Base-by-base conservation (phyloP, 2,113 vertebrate species). In the Cariama cristata region DNA sequence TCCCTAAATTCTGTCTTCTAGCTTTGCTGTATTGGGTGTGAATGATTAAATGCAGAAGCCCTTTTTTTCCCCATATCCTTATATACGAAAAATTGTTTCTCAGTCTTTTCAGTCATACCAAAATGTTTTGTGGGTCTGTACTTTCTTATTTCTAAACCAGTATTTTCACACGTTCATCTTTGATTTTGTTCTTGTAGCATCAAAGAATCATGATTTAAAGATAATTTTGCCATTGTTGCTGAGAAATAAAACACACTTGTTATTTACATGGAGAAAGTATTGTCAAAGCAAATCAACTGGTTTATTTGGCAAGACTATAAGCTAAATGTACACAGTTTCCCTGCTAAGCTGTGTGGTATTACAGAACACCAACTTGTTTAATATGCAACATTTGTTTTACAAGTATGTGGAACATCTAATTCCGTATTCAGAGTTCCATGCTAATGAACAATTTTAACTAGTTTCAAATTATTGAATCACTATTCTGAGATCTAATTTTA, bases 401-500 rank as follows among this genome's bases (percentile, higher is more conserved):
- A 69, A 55, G 19, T 38, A 55, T 32, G 23, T 67, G 14, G 56
- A 45, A 55, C 55, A 59, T 66, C 56, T 67, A 49, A 76, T 79
- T 94, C 47, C 17, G 28, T 59, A 64, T 87, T 92, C 53, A 86
- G 32, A 83, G 66, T 64, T 76, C 18, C 24, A 32, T 2, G 13
- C 8, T 88, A 83, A 71, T 74, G 50, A 79, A 71, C 23, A 86
- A 55, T 71, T 84, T 90, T 52, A 79, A 74, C 32, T 89, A 33
- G n/a, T 77, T 90, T 80, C 38, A 74, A 71, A 88, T 59, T 83
- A 79, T 35, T 33, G 53, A 67, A 55, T 79, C 0, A 0, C 20
- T 66, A 30, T 74, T 86, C 38, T 67, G 50, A 95, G 63, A 76
- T 55, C 20, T 90, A 30, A 60, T 93, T 93, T 88, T 86, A 64